phyloP scores from a whole-genome alignment of 2,113 vertebrate genomes.

The Trichomycterus rosablanca region DNA sequence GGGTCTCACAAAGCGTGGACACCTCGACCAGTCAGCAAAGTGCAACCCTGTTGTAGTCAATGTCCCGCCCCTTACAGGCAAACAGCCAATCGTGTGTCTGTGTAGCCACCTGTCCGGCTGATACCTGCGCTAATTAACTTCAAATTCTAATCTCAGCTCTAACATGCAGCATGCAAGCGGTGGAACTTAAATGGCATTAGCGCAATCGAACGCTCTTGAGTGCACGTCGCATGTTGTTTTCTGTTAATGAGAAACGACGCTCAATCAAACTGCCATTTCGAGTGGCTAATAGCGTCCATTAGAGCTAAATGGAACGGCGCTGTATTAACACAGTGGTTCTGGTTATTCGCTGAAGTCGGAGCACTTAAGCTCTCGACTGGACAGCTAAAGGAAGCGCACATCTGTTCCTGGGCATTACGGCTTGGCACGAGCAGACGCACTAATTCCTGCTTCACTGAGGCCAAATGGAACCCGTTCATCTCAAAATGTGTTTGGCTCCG shows the following conservation, averaged over 20 bases:
- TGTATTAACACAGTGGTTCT: conserved; percentile 22
- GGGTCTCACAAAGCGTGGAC: no score
- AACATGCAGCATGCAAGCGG: neutral
- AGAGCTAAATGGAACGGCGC: conserved; percentile 5
- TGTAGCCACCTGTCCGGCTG: no score
- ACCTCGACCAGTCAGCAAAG: no score
- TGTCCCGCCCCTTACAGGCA: no score
- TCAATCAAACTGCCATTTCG: conserved; percentile 16
- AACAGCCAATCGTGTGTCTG: no score
- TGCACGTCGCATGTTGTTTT: neutral
- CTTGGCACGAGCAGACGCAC: conserved; percentile 5
- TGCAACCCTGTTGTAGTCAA: no score
- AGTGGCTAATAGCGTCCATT: neutral
- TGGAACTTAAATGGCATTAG: neutral
- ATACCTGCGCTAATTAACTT: no score
- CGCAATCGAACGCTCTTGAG: neutral
- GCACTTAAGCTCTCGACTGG: neutral
- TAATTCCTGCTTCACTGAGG: conserved; percentile 8
- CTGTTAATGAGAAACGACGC: neutral
- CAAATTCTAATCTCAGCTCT: neutral
- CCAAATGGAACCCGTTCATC: neutral
- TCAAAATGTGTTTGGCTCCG: neutral
- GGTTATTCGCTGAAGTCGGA: neutral
- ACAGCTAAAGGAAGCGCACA: conserved; percentile 21
- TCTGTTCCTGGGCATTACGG: conserved; percentile 23